Percentiles rank a stretch among this genome's conserved stretches.
phyloP scores from a whole-genome alignment of 1,140 invertebrate species.

The Leptopilina clavipes region DNA sequence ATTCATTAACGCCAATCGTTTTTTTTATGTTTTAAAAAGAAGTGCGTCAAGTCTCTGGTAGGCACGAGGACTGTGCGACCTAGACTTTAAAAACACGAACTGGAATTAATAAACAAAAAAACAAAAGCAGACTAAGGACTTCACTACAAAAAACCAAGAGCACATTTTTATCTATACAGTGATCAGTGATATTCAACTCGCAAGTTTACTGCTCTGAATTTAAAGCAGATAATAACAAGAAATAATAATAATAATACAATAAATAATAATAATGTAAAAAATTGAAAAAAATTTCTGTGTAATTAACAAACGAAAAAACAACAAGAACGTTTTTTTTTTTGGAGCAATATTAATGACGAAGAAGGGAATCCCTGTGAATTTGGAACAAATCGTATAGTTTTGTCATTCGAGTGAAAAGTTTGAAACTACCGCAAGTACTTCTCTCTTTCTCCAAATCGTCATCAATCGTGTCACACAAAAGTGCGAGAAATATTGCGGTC shows the following conservation, averaged over 20 bases:
- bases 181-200: conserved; percentile 6
- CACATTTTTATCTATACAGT: neutral
- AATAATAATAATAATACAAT: neutral
- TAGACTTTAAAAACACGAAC: conserved; percentile 25
- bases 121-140: conserved; percentile 1
- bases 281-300: neutral
- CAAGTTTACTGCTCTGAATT: neutral
- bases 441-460: conserved; percentile 25
- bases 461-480: neutral
- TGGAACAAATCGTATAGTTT: neutral
- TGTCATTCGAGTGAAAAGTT: conserved; percentile 36
- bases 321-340: too few species aligned
- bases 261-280: too few species aligned
- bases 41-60: conserved; percentile 2
- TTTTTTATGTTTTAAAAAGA: neutral
- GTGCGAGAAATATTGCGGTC: too few species aligned
- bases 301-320: too few species aligned
- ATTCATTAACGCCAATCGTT: conserved; percentile 5
- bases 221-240: neutral
- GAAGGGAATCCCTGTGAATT: conserved; percentile 37
- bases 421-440: conserved; percentile 6
- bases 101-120: neutral
- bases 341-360: too few species aligned
- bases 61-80: conserved; percentile 15
- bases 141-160: conserved; percentile 15